Evolutionary conservation across 1,140 invertebrate species (phyloP), one percentile per base, ranked within the genome.

Genomic region (Pogonomyrmex barbatus): DNA sequence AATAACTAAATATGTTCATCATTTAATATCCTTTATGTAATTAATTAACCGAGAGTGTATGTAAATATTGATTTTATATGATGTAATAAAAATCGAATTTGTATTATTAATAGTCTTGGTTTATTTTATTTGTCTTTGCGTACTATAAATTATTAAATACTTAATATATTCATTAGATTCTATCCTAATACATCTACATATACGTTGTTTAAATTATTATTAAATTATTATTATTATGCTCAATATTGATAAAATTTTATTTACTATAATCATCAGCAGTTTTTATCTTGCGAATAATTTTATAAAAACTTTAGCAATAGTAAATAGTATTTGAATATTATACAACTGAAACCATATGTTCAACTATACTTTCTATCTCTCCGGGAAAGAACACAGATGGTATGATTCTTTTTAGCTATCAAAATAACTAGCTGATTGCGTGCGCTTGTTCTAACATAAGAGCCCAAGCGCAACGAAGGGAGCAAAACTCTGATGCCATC

Each of bases 381-480:
- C 30, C 67, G 82, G 89, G 78, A 88, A 91, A 81, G 33, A 85
- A 50, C 71, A 62, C 88, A 90, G 83, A 89, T 91, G 89, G 76
- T 71, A 83, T 9, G 54, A 36, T 54, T 54, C 70, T 73, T 68
- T 68, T 56, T 68, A 52, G 79, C 88, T 87, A 86, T 91, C 82
- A 86, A 90, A 91, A 91, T 91, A 91, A 88, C 89, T 89, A 85
- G 85, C 79, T 86, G 82, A 91, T 91, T 88, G 91, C 89, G 88
- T 91, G 91, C 75, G 81, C 45, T 30, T 62, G 77, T 54, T 75
- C 70, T 56, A 77, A 68, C 65, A 58, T 63, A 85, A 78, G 45
- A 60, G 85, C 84, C 30, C 50, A 58, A 75, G 75, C 52, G 65
- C 58, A 67, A 60, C 33, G 86, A 58, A 76, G 50, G 33, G 76